Percentiles rank a stretch among this genome's conserved stretches.
Evolutionary conservation across 2,113 vertebrate species (phyloP).

Genomic region (Aegotheles bennettii): DNA sequence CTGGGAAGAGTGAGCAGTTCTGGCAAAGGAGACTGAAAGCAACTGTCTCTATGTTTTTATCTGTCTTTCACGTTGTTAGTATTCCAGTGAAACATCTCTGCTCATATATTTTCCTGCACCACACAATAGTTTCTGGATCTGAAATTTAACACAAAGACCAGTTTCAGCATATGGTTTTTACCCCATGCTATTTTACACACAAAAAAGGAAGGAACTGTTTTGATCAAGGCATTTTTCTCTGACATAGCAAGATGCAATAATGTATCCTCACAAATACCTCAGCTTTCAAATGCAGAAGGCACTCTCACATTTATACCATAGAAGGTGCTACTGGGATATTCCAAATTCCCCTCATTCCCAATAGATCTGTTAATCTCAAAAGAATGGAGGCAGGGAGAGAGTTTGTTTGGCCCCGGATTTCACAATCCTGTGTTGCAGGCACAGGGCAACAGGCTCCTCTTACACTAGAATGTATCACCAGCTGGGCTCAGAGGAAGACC

Average conservation of each 20-base stretch:
- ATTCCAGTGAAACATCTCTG: neutral
- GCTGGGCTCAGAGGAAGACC: neutral
- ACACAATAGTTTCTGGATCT: neutral
- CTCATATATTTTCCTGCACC: neutral
- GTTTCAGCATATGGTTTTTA: neutral
- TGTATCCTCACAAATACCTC: slow-evolving; percentile 6
- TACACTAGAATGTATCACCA: neutral
- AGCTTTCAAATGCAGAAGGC: neutral
- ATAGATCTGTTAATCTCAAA: slow-evolving; percentile 14
- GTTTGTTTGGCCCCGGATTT: neutral
- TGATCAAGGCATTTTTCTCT: slow-evolving; percentile 27
- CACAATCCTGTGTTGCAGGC: neutral
- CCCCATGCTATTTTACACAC: neutral
- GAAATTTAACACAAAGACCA: neutral
- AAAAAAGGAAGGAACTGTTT: neutral
- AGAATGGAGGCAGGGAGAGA: neutral
- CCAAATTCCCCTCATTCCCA: slow-evolving; percentile 25
- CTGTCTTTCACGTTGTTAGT: neutral
- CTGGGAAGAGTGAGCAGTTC: neutral
- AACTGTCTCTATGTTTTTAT: neutral
- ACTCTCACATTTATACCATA: slow-evolving; percentile 11
- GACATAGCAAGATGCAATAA: neutral
- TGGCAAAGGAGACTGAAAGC: neutral
- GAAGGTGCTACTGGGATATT: slow-evolving; percentile 24
- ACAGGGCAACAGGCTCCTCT: neutral